These are phyloP conservation scores for Hylia prasina DNA, from an alignment of 2,113 vertebrate species.

Conservation along the genomic window DNA sequence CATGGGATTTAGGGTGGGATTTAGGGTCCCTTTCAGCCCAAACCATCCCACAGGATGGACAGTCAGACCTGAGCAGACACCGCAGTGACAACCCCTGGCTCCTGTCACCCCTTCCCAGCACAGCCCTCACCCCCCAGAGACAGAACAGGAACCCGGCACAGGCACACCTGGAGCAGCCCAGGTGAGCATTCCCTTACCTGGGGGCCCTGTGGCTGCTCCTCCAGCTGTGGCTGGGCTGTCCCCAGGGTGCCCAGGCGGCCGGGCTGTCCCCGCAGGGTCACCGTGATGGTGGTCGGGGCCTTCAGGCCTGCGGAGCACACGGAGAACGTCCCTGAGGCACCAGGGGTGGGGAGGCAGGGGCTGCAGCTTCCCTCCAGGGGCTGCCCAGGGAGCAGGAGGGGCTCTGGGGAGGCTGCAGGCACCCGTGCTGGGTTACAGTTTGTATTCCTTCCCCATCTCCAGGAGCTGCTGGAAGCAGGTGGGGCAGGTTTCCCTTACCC, in stretches of 20 bases:
- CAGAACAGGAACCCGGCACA: background rate
- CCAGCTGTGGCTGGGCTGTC: background rate
- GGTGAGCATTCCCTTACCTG: conserved; percentile 50
- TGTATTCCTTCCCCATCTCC: too few relatives aligned
- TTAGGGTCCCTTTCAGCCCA: background rate
- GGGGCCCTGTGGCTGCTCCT: conserved; percentile 63
- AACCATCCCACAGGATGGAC: background rate
- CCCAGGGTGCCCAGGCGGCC: conserved; percentile 74
- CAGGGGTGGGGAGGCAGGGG: too few relatives aligned
- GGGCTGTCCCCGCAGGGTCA: conserved; percentile 86
- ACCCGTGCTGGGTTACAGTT: too few relatives aligned
- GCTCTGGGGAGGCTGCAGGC: rapidly evolving
- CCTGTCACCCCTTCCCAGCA: background rate
- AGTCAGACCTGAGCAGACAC: rapidly evolving
- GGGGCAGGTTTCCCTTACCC: too few relatives aligned
- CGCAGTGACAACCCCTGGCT: background rate
- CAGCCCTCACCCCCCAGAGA: too few relatives aligned
- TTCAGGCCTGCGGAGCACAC: conserved; percentile 77
- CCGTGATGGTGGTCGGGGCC: conserved; percentile 89
- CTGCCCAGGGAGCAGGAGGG: background rate
- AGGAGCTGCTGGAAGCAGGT: too few relatives aligned
- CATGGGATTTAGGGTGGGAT: too few relatives aligned
- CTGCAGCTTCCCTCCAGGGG: too few relatives aligned
- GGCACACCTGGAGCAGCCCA: background rate
- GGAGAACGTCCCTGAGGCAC: rapidly evolving